Evolutionary conservation across 2,888 invertebrate species (phyloP).

Genomic region (Petrophora chlorosata): DNA sequence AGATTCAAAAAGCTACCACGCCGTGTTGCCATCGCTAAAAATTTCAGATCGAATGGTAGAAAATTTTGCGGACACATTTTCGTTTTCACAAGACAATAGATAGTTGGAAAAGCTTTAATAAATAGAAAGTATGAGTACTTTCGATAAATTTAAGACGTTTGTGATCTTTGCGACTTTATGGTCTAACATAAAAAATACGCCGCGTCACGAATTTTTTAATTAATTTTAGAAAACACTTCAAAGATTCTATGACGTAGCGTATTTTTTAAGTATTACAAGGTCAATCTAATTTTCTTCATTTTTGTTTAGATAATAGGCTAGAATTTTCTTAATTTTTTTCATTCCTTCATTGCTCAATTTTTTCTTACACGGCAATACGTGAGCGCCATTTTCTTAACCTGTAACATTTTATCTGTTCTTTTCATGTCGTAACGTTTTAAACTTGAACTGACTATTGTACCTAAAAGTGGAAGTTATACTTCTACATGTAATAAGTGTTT

Average conservation of each 20-base stretch:
- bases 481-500: too few species aligned
- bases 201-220: too few species aligned
- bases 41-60: constrained; percentile 45
- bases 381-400: too few species aligned
- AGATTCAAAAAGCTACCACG: constrained; percentile 62
- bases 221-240: too few species aligned
- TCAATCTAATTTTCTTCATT: too few species aligned
- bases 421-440: too few species aligned
- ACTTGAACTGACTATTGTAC: too few species aligned
- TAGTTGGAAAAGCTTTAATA: constrained; percentile 43
- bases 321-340: not conserved
- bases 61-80: constrained; percentile 42
- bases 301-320: not conserved
- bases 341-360: constrained; percentile 33
- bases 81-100: constrained; percentile 48
- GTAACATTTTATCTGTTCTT: too few species aligned
- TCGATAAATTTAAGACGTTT: constrained; percentile 8
- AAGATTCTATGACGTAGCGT: too few species aligned
- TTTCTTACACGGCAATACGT: constrained; percentile 9
- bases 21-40: constrained; percentile 64
- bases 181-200: too few species aligned
- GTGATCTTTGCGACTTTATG: constrained; percentile 1
- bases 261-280: too few species aligned
- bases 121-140: constrained; percentile 4
- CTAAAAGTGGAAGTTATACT: too few species aligned